phyloP scores from a whole-genome alignment of 2,888 invertebrate species.

The Ormyrus labotus region DNA sequence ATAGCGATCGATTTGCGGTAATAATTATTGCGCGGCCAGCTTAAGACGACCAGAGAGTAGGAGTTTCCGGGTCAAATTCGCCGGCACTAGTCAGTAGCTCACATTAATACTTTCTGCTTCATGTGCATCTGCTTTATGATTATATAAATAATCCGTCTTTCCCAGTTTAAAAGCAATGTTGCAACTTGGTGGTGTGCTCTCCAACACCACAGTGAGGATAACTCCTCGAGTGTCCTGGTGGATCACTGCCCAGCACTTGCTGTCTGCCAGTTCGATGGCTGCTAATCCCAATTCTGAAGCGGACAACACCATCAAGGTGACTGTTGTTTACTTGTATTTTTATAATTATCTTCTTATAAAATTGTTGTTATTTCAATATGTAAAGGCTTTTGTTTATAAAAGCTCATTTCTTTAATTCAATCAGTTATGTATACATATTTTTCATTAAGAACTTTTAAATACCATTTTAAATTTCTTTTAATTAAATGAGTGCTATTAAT shows the following conservation, averaged over 20 bases:
- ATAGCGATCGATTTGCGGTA: neutral
- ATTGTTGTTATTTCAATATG: too few relatives aligned
- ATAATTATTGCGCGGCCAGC: neutral
- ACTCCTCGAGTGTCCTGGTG: slow-evolving; percentile 58
- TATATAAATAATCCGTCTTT: slow-evolving; percentile 58
- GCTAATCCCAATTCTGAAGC: slow-evolving; percentile 10
- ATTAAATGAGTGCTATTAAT: too few relatives aligned
- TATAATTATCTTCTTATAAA: too few relatives aligned
- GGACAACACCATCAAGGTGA: neutral
- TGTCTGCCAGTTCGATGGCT: slow-evolving; percentile 55
- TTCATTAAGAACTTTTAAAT: too few relatives aligned
- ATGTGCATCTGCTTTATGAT: slow-evolving; percentile 8
- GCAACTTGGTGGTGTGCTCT: slow-evolving; percentile 62
- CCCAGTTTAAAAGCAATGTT: slow-evolving; percentile 62
- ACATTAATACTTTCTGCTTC: slow-evolving; percentile 5
- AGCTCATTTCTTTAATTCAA: neutral
- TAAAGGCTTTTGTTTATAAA: too few relatives aligned
- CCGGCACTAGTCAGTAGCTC: neutral
- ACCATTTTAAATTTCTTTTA: too few relatives aligned
- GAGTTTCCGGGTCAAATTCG: neutral
- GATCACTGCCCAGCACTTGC: slow-evolving; percentile 58
- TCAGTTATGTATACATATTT: neutral
- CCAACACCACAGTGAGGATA: slow-evolving; percentile 56
- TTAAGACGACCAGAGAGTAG: neutral
- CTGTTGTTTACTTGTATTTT: too few relatives aligned